These are phyloP conservation scores for Oryctes rhinoceros DNA, from an alignment of 1,140 invertebrate genomes.

Conservation along the genomic window DNA sequence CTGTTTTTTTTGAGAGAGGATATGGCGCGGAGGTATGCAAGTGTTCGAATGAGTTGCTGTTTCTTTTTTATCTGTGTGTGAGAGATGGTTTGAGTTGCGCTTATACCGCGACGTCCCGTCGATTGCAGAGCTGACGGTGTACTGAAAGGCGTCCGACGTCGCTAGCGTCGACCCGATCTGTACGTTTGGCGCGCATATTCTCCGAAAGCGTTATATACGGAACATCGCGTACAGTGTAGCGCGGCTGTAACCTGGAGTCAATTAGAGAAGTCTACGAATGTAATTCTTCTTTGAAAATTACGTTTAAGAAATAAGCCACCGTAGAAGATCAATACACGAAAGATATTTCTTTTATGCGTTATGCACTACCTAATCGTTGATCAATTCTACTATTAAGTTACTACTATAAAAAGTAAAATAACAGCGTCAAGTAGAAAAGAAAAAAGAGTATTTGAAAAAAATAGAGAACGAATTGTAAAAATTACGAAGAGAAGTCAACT, in stretches of 20 bases:
- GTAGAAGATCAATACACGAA: too few relatives aligned
- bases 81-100: neutral
- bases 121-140: conserved; percentile 24
- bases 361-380: too few relatives aligned
- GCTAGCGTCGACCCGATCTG: conserved; percentile 20
- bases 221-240: neutral
- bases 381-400: too few relatives aligned
- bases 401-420: too few relatives aligned
- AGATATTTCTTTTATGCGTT: too few relatives aligned
- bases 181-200: conserved; percentile 25
- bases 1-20: neutral
- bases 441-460: too few relatives aligned
- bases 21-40: neutral
- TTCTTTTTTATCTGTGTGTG: neutral
- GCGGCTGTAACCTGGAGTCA: neutral
- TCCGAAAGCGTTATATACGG: conserved; percentile 2
- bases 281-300: too few relatives aligned
- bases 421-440: too few relatives aligned
- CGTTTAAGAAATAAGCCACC: too few relatives aligned
- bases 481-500: too few relatives aligned
- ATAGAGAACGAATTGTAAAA: too few relatives aligned
- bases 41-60: neutral
- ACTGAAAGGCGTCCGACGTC: conserved; percentile 25
- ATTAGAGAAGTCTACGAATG: too few relatives aligned
- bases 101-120: conserved; percentile 13